Evolutionary conservation across 2,888 invertebrate species (phyloP), one percentile per base, ranked within the genome.

Genomic region (Ophion costatus): DNA sequence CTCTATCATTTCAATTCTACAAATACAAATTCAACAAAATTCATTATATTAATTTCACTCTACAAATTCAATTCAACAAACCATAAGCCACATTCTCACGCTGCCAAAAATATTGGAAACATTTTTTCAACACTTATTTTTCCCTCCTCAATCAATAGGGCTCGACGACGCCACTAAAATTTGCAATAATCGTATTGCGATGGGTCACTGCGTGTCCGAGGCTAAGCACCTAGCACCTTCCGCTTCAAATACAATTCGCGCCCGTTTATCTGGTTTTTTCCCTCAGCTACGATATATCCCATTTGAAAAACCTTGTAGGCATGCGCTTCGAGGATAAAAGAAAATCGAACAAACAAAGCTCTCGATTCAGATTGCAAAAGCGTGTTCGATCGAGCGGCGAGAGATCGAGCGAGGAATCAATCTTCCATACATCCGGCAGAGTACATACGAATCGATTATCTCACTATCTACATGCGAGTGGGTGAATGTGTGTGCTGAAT

Each of bases 351-450:
- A 84, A 77, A 86, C 79, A 76, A 82, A 79, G 66, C 82, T 85
- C 80, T 71, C 82, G 81, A 88, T 87, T 85, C 81, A 76, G 82
- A 88, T 87, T 87, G 87, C 87, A 83, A 86, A 88, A 87, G 81
- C 83, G 85, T 87, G 88, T 87, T 88, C 84, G 84, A 87, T 87
- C 85, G 85, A 85, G 88, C 87, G 83, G 85, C 83, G 82, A 85
- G 85, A 86, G 83, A 88, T 88, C 83, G 86, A 88, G 78, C 77
- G 82, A 82, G 82, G 83, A 88, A 87, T 88, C 87, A 87, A 88
- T 88, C 88, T 88, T 88, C 88, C 87, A 79, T 88, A 76, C 80
- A 87, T 88, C 88, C 88, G 87, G 85, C 80, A 80, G 82, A 82
- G 84, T 51, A 51, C 85, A 80, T 83, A 73, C 82, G 83, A 71